Percentiles rank a stretch among this genome's conserved stretches.
These are phyloP conservation scores for Ormia ochracea DNA, from an alignment of 2,888 invertebrate genomes.

Conservation along the genomic window DNA sequence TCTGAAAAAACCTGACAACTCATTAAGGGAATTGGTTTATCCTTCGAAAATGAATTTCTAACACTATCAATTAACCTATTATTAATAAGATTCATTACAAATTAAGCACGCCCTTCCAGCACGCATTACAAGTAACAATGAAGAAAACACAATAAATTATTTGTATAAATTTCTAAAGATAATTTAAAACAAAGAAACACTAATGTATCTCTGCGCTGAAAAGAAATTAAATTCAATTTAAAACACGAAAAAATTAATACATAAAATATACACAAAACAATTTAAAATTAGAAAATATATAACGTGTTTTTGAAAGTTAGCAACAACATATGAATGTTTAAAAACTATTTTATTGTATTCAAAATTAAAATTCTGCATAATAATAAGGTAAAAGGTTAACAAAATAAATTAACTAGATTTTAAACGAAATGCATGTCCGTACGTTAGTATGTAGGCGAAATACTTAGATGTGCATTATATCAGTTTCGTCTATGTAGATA, in stretches of 20 bases:
- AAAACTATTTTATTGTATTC: too few relatives aligned
- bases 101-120: background rate
- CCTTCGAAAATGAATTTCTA: too few relatives aligned
- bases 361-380: too few relatives aligned
- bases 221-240: conserved; percentile 27
- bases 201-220: conserved; percentile 39
- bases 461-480: too few relatives aligned
- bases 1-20: too few relatives aligned
- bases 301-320: background rate
- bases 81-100: background rate
- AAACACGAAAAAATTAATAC: background rate
- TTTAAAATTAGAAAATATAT: background rate
- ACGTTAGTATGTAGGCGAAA: too few relatives aligned
- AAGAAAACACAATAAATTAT: conserved; percentile 27
- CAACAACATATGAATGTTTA: background rate
- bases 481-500: too few relatives aligned
- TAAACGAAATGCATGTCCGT: too few relatives aligned
- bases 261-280: background rate
- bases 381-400: too few relatives aligned
- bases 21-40: too few relatives aligned
- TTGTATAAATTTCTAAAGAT: conserved; percentile 24
- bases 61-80: too few relatives aligned
- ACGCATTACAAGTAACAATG: conserved; percentile 6
- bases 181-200: conserved; percentile 39
- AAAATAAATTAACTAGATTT: too few relatives aligned